Evolutionary conservation across 2,888 invertebrate genomes (phyloP).

Genomic region (Scaeva pyrastri): DNA sequence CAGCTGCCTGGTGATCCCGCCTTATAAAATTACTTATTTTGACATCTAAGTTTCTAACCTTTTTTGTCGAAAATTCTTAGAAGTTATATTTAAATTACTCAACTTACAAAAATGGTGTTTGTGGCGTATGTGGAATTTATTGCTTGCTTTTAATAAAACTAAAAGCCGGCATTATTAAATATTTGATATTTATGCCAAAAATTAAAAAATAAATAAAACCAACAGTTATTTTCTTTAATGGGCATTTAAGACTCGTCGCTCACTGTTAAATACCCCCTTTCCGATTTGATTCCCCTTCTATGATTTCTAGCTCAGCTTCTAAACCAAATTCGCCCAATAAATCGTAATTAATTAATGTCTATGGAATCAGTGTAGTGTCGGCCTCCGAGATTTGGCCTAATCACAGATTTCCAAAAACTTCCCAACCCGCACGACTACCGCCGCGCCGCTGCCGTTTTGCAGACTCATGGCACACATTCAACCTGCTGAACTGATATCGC

Average conservation of each 20-base stretch:
- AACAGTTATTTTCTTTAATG: too few relatives aligned
- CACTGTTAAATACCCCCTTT: constrained; percentile 11
- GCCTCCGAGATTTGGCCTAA: constrained; percentile 69
- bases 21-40: too few relatives aligned
- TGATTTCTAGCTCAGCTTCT: constrained; percentile 34
- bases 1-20: too few relatives aligned
- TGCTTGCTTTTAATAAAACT: too few relatives aligned
- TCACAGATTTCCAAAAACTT: constrained; percentile 55
- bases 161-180: too few relatives aligned
- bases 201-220: background rate
- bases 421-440: background rate
- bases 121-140: too few relatives aligned
- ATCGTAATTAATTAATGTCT: constrained; percentile 83
- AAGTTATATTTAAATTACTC: too few relatives aligned
- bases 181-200: too few relatives aligned
- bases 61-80: too few relatives aligned
- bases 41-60: too few relatives aligned
- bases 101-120: too few relatives aligned
- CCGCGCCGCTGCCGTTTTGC: background rate
- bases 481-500: constrained; percentile 73
- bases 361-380: constrained; percentile 72
- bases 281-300: background rate
- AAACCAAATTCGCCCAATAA: constrained; percentile 82
- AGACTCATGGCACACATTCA: constrained; percentile 47
- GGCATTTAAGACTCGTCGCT: background rate